Evolutionary conservation across 30 jellyfish, hydroid and myxozoan genomes (phyloP).

Genomic region (Aurelia aurita): DNA sequence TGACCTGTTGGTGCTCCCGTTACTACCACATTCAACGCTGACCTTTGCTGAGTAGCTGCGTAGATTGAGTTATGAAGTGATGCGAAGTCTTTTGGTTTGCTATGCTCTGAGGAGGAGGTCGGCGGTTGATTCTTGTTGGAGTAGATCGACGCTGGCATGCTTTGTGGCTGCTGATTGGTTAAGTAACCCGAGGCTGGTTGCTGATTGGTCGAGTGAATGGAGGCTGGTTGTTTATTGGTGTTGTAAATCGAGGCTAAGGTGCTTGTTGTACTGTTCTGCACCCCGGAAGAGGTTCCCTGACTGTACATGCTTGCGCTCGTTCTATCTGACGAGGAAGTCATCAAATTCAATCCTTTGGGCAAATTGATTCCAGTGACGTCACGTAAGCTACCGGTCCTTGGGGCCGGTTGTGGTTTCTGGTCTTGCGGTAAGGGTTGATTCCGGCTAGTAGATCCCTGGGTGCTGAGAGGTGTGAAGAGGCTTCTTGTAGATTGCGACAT

Average conservation of each 20-base stretch:
- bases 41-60: conserved; percentile 62
- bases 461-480: background rate
- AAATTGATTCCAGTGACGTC: conserved; percentile 39
- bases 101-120: background rate
- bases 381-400: conserved; percentile 48
- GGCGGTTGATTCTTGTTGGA: conserved; percentile 1
- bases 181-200: no score
- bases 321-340: conserved; percentile 31
- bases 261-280: background rate
- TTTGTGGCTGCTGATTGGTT: background rate
- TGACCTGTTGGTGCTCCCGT: conserved; percentile 20
- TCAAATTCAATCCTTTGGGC: conserved; percentile 28
- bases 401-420: conserved; percentile 52
- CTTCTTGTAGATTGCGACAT: no score
- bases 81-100: conserved; percentile 55
- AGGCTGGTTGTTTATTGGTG: no score
- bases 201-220: no score
- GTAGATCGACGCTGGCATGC: conserved; percentile 34
- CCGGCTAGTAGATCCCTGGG: background rate
- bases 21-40: conserved; percentile 34
- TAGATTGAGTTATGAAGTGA: conserved; percentile 63
- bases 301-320: conserved; percentile 17
- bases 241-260: no score
- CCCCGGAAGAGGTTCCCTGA: background rate
- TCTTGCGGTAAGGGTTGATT: background rate